Base-by-base conservation (phyloP, 2,888 invertebrate species). In the Celastrina argiolus region DNA sequence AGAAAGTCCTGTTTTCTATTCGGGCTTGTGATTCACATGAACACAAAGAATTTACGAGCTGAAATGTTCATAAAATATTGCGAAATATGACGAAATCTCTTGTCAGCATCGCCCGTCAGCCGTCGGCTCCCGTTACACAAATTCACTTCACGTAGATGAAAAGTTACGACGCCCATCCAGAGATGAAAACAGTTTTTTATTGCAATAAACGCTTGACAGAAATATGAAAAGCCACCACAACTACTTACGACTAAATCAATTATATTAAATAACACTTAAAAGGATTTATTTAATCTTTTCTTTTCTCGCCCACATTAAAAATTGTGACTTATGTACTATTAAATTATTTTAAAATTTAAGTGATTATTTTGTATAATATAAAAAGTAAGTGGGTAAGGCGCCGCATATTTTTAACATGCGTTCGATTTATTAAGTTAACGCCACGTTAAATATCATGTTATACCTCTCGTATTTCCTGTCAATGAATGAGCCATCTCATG, bases 121-220 rank as follows among this genome's bases (percentile, higher is more conserved):
- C 51, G 51, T 22, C 51, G 12, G 10, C 5, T 22, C 51, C 51
- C 51, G 14, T 26, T 51, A 51, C 22, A 51, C 22, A 51, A 45
- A 45, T 45, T 45, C 18, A 18, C 45, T 45, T 51, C 51, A 51
- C 51, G 51, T 51, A 51, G 51, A 51, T 26, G 51, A 51, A 51
- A 51, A 51, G 51, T 51, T 51, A 26, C 14, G 51, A 51, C 51
- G 16, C 51, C 22, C 22, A 51, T 51, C 22, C 51, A 51, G 26
- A 26, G 26, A 51, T 51, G 12, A 51, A 36, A 36, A 26, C 51
- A 51, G 22, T 26, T 51, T 26, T 51, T 18, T 45, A 45, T 18
- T 10, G 10, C 18, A 18, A 18, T 16, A 10, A 45, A 18, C 10
- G 18, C 18, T 45, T 18, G 45, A 45, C 18, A 45, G 8, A 18